Conservation (phyloP, 2,113 vertebrate genomes). For the Sinosuthora webbiana region DNA sequence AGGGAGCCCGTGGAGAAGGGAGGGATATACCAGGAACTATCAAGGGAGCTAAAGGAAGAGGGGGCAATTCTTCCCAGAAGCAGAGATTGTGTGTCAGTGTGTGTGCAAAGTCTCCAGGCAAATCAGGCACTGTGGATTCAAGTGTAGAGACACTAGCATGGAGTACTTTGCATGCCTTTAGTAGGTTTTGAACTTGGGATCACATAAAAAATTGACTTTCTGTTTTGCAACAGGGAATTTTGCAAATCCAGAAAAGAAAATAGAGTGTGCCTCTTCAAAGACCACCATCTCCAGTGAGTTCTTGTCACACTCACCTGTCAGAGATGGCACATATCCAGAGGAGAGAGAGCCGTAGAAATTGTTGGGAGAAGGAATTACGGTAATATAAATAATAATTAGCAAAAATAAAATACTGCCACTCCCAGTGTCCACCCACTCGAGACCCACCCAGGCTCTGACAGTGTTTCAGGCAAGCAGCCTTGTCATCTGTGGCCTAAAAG, state of each 20-base stretch:
- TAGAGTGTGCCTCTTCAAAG: not conserved
- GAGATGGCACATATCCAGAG: not conserved
- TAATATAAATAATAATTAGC: not conserved
- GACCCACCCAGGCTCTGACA: not conserved
- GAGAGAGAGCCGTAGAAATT: not conserved
- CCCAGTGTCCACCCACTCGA: not conserved
- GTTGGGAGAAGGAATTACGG: not conserved
- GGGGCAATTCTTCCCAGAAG: not conserved
- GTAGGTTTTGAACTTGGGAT: not conserved
- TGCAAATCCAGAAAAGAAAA: not conserved
- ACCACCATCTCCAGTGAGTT: not conserved
- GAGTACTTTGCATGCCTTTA: not conserved
- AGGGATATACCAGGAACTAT: not conserved
- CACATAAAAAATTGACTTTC: not conserved
- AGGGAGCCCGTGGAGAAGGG: accelerated
- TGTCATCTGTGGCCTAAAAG: accelerated
- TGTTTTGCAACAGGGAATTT: not conserved
- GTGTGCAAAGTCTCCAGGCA: not conserved
- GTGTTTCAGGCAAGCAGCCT: not conserved
- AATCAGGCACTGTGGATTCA: not conserved
- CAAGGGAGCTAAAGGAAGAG: not conserved
- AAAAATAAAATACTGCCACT: not conserved
- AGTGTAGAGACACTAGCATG: not conserved
- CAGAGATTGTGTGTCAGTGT: not conserved
- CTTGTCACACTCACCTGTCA: not conserved